These are phyloP conservation scores for Scomberomorus guttatus DNA, from an alignment of 2,797 vertebrate genomes.

Conservation along the genomic window DNA sequence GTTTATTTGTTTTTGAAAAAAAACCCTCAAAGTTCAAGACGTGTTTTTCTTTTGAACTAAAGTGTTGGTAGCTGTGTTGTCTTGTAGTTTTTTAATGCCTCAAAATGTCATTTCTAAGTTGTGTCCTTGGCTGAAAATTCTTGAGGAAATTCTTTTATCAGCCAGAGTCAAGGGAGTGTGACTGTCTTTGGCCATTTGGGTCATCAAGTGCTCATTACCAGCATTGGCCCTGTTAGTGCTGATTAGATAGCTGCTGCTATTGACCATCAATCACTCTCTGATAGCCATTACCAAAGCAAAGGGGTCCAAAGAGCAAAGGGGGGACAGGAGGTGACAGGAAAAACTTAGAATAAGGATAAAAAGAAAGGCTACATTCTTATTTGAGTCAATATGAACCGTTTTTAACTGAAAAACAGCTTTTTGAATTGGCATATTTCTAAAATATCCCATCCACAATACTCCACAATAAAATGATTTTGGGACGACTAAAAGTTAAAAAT, in stretches of 20 bases:
- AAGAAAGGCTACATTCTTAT: background rate
- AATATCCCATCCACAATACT: background rate
- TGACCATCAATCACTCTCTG: conserved; percentile 60
- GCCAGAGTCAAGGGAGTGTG: background rate
- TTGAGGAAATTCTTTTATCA: background rate
- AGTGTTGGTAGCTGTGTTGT: background rate
- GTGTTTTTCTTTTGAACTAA: too few relatives aligned
- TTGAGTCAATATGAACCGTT: background rate
- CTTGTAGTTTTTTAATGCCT: background rate
- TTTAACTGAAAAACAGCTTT: too few relatives aligned
- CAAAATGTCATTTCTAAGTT: background rate
- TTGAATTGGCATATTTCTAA: background rate
- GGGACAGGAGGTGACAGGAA: background rate
- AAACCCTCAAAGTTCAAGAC: too few relatives aligned
- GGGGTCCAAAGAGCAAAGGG: conserved; percentile 64
- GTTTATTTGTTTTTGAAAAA: background rate
- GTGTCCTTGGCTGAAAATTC: background rate
- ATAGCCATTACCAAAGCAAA: conserved; percentile 8
- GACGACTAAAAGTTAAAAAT: too few relatives aligned
- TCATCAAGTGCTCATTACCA: conserved; percentile 67
- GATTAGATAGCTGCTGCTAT: conserved; percentile 74
- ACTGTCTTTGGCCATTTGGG: background rate
- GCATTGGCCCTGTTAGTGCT: conserved; percentile 35
- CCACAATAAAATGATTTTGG: background rate
- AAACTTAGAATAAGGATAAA: background rate